These are phyloP conservation scores for Pyralis farinalis DNA, from an alignment of 2,888 invertebrate species.

Conservation along the genomic window DNA sequence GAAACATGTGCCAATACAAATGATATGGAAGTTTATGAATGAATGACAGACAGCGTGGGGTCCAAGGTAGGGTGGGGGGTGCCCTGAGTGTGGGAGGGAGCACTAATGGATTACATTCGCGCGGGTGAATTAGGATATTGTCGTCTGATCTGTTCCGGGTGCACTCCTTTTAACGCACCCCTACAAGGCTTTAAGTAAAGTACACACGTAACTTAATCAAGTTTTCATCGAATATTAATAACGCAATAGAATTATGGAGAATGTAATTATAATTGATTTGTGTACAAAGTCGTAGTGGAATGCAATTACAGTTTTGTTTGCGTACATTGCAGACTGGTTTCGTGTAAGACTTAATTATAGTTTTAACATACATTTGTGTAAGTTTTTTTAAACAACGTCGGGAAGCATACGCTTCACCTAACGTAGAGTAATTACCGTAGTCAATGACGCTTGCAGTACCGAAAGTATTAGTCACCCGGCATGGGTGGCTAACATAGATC, in stretches of 20 bases:
- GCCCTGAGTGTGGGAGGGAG: slow-evolving; percentile 29
- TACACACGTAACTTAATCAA: slow-evolving; percentile 33
- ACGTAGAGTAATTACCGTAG: too few relatives aligned
- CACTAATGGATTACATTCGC: slow-evolving; percentile 80
- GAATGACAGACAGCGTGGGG: slow-evolving; percentile 56
- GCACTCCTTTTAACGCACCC: slow-evolving; percentile 64
- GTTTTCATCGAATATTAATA: slow-evolving; percentile 46
- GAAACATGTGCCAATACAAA: slow-evolving; percentile 81
- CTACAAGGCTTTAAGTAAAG: slow-evolving; percentile 29
- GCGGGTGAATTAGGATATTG: slow-evolving; percentile 81
- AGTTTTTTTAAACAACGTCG: too few relatives aligned
- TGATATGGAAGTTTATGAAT: slow-evolving; percentile 79
- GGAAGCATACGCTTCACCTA: too few relatives aligned
- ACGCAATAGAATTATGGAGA: slow-evolving; percentile 16
- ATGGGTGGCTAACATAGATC: too few relatives aligned
- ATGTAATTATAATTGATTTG: slow-evolving; percentile 5
- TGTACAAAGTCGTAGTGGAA: slow-evolving; percentile 4
- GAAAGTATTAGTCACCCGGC: too few relatives aligned
- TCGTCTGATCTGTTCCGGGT: slow-evolving; percentile 76
- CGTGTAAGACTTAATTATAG: slow-evolving; percentile 7
- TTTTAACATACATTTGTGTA: too few relatives aligned
- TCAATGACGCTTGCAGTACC: too few relatives aligned
- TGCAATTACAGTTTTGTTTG: slow-evolving; percentile 10
- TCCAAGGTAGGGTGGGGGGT: slow-evolving; percentile 18
- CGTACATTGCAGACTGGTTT: slow-evolving; percentile 4